Conservation (phyloP, 2,888 invertebrate genomes). For the Oscheius sp. region DNA sequence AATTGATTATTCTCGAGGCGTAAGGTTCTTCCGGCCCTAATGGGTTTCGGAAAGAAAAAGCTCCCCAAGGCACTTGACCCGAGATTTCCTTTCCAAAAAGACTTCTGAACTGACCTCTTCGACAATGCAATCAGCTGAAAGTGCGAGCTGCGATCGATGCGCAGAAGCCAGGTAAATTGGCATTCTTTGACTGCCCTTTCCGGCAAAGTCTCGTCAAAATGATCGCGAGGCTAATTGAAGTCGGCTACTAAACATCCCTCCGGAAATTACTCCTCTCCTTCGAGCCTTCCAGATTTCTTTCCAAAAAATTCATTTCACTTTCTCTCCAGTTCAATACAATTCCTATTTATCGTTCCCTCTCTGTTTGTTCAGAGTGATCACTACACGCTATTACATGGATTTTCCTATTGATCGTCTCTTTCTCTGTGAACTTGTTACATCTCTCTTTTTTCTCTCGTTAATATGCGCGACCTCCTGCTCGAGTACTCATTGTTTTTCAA, state of each 20-base stretch:
- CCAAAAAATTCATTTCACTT: background rate
- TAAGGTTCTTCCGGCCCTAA: too few species aligned
- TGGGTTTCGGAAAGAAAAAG: too few species aligned
- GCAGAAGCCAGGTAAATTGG: slow-evolving; percentile 16
- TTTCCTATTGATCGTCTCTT: background rate
- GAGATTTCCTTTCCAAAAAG: too few species aligned
- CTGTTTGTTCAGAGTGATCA: background rate
- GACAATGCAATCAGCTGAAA: slow-evolving; percentile 17
- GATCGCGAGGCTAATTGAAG: too few species aligned
- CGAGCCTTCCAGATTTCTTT: background rate
- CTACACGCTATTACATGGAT: background rate
- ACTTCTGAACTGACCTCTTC: background rate
- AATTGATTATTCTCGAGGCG: too few species aligned
- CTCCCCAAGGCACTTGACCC: too few species aligned
- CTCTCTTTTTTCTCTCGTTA: too few species aligned
- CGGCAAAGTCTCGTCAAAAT: background rate
- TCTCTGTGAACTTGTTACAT: background rate
- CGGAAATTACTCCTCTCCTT: too few species aligned
- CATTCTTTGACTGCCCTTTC: slow-evolving; percentile 1
- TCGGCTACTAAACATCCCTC: too few species aligned
- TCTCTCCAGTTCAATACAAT: background rate
- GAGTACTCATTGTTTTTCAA: too few species aligned
- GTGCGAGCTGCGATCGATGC: slow-evolving; percentile 26
- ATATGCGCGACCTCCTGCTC: too few species aligned
- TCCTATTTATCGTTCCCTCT: background rate